Evolutionary conservation across 1,140 invertebrate species (phyloP), one percentile per base, ranked within the genome.

Genomic region (Himalopsyche phryganea): DNA sequence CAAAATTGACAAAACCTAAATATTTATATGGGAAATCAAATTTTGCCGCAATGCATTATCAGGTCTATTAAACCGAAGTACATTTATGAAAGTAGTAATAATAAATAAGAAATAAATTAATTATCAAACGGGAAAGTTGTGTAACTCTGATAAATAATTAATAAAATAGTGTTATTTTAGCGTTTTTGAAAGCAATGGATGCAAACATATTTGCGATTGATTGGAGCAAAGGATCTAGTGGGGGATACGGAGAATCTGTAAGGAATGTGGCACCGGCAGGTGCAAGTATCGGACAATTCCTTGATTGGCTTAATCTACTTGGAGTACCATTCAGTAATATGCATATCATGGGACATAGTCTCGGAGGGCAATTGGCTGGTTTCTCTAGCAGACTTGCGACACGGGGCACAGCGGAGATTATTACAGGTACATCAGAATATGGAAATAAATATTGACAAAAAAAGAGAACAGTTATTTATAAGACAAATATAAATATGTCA

Each of bases 181-280:
- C 74, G 0, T 80, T 77, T 46, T 62, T 82, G 0, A 63, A 64
- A 1, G 66, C 67, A 2, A 69, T 66, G 2, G 75, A 80, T 38
- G 73, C 69, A 17, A 85, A 85, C 49, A 72, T 85, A 2, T 80
- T 85, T 33, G 74, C 80, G 0, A 70, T 83, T 0, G 81, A 83
- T 60, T 84, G 82, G 80, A 67, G 67, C 1, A 32, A 17, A 6
- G 73, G 75, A n/a, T 71, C 79, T 3, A 62, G 60, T 1, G 69
- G 66, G 0, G 58, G 66, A 33, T 84, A 84, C 42, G 41, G 74
- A 5, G 75, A 67, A n/a, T 74, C 83, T 7, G 73, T 73, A 1
- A 65, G 55, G 10, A 72, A 74, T 2, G 80, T 84, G 0, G 69
- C 75, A 10, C 52, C 63, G 1, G 76, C 85, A 20, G 85, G 82